These are phyloP conservation scores for Vanessa cardui DNA, from an alignment of 2,888 invertebrate genomes.

Conservation along the genomic window DNA sequence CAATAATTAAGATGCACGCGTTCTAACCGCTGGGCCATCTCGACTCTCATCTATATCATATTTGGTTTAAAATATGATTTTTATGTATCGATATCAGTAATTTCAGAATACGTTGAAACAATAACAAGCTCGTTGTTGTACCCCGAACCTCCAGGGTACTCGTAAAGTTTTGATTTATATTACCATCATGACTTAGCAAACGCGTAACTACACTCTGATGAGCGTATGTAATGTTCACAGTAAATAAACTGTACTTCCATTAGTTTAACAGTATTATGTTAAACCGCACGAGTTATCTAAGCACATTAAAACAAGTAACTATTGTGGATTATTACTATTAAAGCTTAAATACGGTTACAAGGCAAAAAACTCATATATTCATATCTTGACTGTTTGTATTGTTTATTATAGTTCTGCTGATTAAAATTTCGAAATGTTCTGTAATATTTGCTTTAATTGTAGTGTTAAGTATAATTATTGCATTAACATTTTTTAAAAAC, in stretches of 20 bases:
- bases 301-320: slow-evolving; percentile 14
- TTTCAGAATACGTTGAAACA: slow-evolving; percentile 15
- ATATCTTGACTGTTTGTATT: background rate
- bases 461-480: no score
- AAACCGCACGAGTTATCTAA: slow-evolving; percentile 15
- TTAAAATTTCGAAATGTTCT: no score
- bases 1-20: no score
- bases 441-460: no score
- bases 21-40: no score
- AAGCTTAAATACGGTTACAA: background rate
- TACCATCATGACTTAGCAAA: slow-evolving; percentile 32
- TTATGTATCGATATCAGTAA: no score
- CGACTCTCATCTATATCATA: no score
- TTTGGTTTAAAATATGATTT: no score
- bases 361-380: background rate
- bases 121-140: slow-evolving; percentile 27
- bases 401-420: no score
- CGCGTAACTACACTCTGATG: slow-evolving; percentile 15
- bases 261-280: slow-evolving; percentile 13
- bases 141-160: slow-evolving; percentile 15
- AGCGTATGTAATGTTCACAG: slow-evolving; percentile 12
- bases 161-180: slow-evolving; percentile 35
- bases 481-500: no score
- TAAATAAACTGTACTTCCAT: slow-evolving; percentile 20
- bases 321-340: background rate